Conservation (phyloP, 35 echinoderm and acorn worm genomes). For the Holothuria glaberrima region DNA sequence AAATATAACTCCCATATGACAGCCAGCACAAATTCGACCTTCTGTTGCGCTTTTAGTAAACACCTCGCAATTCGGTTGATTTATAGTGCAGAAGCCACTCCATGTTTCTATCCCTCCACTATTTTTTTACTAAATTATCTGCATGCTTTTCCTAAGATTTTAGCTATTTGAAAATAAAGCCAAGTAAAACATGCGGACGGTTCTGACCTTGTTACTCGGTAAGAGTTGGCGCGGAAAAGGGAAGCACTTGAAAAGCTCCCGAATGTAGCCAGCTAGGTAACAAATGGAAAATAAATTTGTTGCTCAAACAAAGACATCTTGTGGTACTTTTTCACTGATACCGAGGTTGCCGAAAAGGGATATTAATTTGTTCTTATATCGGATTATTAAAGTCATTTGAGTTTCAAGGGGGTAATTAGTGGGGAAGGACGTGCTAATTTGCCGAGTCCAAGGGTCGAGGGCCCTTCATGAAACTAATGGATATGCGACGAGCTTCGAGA, state of each 20-base stretch:
- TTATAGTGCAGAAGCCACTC: slow-evolving; percentile 28
- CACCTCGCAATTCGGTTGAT: not conserved
- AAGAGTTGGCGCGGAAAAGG: not conserved
- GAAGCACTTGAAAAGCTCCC: slow-evolving; percentile 27
- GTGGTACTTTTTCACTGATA: not conserved
- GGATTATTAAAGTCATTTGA: not conserved
- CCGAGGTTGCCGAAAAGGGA: not conserved
- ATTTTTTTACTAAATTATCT: no score
- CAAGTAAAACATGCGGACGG: no score
- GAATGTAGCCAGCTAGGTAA: not conserved
- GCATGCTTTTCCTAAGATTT: no score
- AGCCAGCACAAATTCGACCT: not conserved
- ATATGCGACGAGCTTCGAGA: no score
- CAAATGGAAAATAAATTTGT: slow-evolving; percentile 56
- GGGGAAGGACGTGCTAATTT: slow-evolving; percentile 3
- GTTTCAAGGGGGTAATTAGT: slow-evolving; percentile 42
- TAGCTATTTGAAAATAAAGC: no score
- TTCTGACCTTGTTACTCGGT: slow-evolving; percentile 35
- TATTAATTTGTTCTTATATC: slow-evolving; percentile 53
- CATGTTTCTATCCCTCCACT: not conserved
- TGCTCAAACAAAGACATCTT: slow-evolving; percentile 48
- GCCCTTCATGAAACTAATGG: not conserved
- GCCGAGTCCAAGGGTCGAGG: slow-evolving; percentile 18
- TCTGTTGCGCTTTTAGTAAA: slow-evolving; percentile 18
- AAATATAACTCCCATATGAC: no score